Percentiles rank a stretch among this genome's conserved stretches.
Evolutionary conservation across 2,888 invertebrate species (phyloP).

Genomic region (Yponomeuta evonymella): DNA sequence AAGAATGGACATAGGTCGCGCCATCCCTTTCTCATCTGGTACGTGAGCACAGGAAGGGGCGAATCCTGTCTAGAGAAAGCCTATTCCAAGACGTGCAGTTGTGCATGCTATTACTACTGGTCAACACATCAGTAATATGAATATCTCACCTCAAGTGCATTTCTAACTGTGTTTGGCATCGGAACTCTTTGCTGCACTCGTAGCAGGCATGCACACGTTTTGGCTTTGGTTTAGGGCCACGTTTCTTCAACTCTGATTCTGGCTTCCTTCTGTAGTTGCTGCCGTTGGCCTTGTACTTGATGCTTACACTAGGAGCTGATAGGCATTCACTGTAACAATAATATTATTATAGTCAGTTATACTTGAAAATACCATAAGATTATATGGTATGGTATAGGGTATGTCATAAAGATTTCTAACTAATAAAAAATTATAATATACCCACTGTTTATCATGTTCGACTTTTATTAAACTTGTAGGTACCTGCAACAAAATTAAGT

Average conservation of each 20-base stretch:
- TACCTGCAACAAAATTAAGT: not conserved
- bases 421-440: not conserved
- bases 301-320: conserved; percentile 26
- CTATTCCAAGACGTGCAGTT: not conserved
- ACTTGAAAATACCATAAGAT: not conserved
- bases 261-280: conserved; percentile 74
- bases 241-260: conserved; percentile 73
- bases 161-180: conserved; percentile 78
- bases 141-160: conserved; percentile 71
- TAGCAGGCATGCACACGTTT: conserved; percentile 75
- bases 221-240: conserved; percentile 78
- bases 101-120: not conserved
- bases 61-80: too few relatives aligned
- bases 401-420: not conserved
- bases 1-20: too few relatives aligned
- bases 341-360: too few relatives aligned
- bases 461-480: not conserved
- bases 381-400: too few relatives aligned
- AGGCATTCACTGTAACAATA: conserved; percentile 54
- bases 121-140: not conserved
- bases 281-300: conserved; percentile 35
- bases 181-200: conserved; percentile 76
- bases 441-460: not conserved
- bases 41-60: too few relatives aligned
- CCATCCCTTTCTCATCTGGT: too few relatives aligned